Evolutionary conservation across 2,113 vertebrate genomes (phyloP).

Genomic region (Felis chaus): DNA sequence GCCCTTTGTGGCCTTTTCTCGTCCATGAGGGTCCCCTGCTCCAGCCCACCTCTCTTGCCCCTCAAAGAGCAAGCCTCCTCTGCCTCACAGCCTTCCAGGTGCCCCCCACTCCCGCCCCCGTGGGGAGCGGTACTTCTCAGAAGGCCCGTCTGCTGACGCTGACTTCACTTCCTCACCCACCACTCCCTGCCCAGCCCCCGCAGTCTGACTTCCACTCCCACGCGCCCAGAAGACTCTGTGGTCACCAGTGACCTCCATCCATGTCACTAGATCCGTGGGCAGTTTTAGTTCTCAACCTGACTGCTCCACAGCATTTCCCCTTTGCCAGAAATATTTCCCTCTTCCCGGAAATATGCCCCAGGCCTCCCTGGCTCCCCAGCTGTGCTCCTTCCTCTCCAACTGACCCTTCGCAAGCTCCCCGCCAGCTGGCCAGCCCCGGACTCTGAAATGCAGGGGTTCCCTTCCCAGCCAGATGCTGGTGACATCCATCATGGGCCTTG

Average conservation of each 20-base stretch:
- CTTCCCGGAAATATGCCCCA: neutral
- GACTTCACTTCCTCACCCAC: slow-evolving; percentile 9
- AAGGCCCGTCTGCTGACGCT: neutral
- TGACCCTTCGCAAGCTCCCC: fast-evolving
- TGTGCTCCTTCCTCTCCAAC: neutral
- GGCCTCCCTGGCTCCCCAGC: neutral
- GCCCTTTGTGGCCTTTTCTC: neutral
- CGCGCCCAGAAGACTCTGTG: neutral
- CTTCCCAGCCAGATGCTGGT: neutral
- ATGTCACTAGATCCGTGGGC: neutral
- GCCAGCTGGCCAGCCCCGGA: neutral
- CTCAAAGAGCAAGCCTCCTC: neutral
- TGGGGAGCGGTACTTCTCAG: neutral
- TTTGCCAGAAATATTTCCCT: neutral
- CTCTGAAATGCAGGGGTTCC: neutral
- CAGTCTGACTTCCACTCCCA: neutral
- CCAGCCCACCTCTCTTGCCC: neutral
- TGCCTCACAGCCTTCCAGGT: neutral
- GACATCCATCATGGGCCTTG: fast-evolving
- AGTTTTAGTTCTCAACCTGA: neutral
- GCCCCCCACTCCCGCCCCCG: neutral
- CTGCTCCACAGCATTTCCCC: neutral
- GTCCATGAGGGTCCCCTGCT: neutral
- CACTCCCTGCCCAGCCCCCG: neutral
- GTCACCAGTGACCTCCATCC: neutral